These are phyloP conservation scores for Cheilosia pagana DNA, from an alignment of 2,888 invertebrate species.

Conservation along the genomic window DNA sequence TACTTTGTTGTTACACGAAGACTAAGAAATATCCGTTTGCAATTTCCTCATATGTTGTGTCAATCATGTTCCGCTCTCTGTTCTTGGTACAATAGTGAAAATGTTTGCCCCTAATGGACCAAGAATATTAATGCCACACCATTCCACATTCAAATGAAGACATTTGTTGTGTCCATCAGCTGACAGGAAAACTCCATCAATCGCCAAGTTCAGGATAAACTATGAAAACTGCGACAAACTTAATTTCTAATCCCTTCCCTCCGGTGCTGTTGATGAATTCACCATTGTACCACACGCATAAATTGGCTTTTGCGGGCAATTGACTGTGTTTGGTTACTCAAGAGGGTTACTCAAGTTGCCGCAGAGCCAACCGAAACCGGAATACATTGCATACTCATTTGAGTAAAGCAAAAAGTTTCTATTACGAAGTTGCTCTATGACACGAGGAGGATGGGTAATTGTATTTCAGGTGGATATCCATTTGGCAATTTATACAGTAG, in stretches of 20 bases:
- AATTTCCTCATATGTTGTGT: constrained; percentile 12
- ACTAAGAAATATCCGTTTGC: constrained; percentile 27
- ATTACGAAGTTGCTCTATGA: neutral
- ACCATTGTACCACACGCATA: neutral
- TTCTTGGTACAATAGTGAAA: neutral
- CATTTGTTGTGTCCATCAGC: constrained; percentile 5
- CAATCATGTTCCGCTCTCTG: neutral
- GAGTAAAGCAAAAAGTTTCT: constrained; percentile 9
- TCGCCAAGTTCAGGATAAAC: constrained; percentile 28
- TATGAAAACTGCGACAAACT: constrained; percentile 33
- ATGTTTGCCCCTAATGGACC: neutral
- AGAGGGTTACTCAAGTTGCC: neutral
- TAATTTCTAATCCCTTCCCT: constrained; percentile 4
- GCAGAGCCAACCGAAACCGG: neutral
- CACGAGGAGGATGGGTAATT: constrained; percentile 25
- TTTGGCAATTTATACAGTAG: neutral
- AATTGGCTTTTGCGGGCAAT: constrained; percentile 10
- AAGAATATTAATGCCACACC: neutral
- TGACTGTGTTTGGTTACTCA: neutral
- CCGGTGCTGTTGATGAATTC: neutral
- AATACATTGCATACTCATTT: constrained; percentile 31
- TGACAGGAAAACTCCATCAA: constrained; percentile 12
- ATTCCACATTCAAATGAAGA: neutral
- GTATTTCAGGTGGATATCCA: constrained; percentile 34
- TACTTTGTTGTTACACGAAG: constrained; percentile 22